phyloP scores from a whole-genome alignment of 92 coral and sea anemone species.

The Palythoa heliodiscus region DNA sequence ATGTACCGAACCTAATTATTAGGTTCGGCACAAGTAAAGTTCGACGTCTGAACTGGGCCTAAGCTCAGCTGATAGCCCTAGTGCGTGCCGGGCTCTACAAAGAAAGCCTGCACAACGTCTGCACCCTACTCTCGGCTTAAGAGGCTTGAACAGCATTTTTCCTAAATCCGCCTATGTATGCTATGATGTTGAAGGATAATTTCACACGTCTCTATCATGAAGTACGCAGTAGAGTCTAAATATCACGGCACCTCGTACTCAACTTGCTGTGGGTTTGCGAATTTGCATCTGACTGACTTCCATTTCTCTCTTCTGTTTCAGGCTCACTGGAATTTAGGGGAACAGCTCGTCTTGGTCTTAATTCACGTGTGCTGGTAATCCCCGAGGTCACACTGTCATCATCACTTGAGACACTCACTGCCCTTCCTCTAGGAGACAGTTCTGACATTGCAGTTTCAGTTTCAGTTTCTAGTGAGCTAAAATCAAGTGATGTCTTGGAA shows the following conservation, averaged over 20 bases:
- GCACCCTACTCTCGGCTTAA: too few species aligned
- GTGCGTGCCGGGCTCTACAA: too few species aligned
- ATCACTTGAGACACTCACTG: constrained; percentile 11
- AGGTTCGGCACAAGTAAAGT: too few species aligned
- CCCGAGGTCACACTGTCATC: constrained; percentile 14
- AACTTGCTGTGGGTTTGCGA: not conserved
- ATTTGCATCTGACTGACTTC: too few species aligned
- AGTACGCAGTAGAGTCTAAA: not conserved
- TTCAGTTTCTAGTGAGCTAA: not conserved
- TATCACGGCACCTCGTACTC: constrained; percentile 19
- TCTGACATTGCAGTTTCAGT: not conserved
- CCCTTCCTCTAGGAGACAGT: not conserved
- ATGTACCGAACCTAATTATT: too few species aligned
- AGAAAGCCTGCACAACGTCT: too few species aligned
- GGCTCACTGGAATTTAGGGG: not conserved
- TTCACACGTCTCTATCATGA: too few species aligned
- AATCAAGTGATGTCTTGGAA: not conserved
- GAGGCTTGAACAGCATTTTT: too few species aligned
- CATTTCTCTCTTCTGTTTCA: not conserved
- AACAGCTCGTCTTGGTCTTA: constrained; percentile 5
- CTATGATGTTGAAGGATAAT: too few species aligned
- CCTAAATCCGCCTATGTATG: too few species aligned
- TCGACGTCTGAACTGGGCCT: too few species aligned
- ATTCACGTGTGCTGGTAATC: not conserved
- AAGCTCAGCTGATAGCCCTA: too few species aligned